phyloP scores from a whole-genome alignment of 2,888 invertebrate species.

The Drosophila longiperda region DNA sequence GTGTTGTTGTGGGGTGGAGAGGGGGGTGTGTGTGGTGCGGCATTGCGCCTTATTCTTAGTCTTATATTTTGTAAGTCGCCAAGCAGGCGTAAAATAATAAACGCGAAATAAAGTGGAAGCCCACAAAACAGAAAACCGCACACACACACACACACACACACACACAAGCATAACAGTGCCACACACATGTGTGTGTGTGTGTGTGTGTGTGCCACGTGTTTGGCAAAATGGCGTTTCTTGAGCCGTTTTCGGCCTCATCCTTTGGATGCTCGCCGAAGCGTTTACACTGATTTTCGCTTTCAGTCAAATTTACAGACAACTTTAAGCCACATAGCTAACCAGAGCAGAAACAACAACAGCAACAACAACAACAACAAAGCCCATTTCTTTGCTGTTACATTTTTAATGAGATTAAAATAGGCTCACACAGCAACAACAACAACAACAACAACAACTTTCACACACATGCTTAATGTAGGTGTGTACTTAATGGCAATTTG shows the following conservation, averaged over 20 bases:
- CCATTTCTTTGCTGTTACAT: constrained; percentile 77
- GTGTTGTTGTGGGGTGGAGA: not conserved
- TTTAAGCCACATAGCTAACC: constrained; percentile 79
- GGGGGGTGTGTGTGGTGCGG: not conserved
- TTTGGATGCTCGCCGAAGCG: constrained; percentile 68
- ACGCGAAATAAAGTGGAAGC: constrained; percentile 80
- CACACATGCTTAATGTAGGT: constrained; percentile 60
- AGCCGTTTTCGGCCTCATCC: constrained; percentile 30
- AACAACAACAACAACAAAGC: constrained; percentile 28
- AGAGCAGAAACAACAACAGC: constrained; percentile 27
- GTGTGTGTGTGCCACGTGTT: constrained; percentile 53
- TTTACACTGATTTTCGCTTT: constrained; percentile 82
- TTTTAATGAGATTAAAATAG: constrained; percentile 82
- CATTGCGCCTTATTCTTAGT: constrained; percentile 36
- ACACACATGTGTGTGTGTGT: constrained; percentile 9
- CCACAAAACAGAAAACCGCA: constrained; percentile 69
- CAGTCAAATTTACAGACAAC: constrained; percentile 82
- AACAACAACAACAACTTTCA: constrained; percentile 56
- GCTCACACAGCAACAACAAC: constrained; percentile 69
- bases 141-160: constrained; percentile 26
- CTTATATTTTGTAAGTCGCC: constrained; percentile 70
- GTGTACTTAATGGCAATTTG: constrained; percentile 81
- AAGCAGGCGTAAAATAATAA: constrained; percentile 82
- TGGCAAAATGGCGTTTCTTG: constrained; percentile 56
- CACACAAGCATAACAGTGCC: not conserved